Evolutionary conservation across 2,113 vertebrate genomes (phyloP).

Genomic region (Chamaetylas fuelleborni): DNA sequence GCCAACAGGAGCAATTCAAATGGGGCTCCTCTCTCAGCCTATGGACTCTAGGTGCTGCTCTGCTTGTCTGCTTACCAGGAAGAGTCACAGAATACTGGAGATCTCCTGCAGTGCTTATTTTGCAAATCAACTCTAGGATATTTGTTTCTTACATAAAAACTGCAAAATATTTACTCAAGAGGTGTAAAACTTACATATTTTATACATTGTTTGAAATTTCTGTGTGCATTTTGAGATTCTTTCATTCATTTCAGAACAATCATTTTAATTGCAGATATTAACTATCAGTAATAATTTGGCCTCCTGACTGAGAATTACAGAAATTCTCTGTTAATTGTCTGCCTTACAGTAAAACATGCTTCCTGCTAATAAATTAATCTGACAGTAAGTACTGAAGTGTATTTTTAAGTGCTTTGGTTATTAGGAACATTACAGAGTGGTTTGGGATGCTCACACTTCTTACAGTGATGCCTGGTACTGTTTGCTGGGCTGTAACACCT

Average conservation of each 20-base stretch:
- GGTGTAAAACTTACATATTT: conserved; percentile 13
- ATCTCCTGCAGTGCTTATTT: not conserved
- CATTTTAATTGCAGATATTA: not conserved
- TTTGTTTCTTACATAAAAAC: not conserved
- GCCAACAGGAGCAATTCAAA: not conserved
- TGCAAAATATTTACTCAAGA: not conserved
- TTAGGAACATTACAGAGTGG: not conserved
- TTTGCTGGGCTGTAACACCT: not conserved
- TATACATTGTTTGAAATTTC: not conserved
- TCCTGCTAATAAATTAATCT: conserved; percentile 46
- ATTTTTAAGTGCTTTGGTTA: not conserved
- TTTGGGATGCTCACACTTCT: not conserved
- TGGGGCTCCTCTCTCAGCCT: not conserved
- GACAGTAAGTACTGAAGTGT: not conserved
- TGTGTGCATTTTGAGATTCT: not conserved
- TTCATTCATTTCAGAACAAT: not conserved
- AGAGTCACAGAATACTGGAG: not conserved
- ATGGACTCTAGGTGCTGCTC: not conserved
- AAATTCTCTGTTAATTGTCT: conserved; percentile 5
- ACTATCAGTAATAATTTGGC: not conserved
- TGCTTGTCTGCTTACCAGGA: not conserved
- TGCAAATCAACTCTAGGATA: not conserved
- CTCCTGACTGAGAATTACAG: not conserved
- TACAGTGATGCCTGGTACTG: rapidly evolving
- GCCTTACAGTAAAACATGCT: conserved; percentile 35